Conservation (phyloP, 1,140 invertebrate species). For the Pristionchus pacificus region DNA sequence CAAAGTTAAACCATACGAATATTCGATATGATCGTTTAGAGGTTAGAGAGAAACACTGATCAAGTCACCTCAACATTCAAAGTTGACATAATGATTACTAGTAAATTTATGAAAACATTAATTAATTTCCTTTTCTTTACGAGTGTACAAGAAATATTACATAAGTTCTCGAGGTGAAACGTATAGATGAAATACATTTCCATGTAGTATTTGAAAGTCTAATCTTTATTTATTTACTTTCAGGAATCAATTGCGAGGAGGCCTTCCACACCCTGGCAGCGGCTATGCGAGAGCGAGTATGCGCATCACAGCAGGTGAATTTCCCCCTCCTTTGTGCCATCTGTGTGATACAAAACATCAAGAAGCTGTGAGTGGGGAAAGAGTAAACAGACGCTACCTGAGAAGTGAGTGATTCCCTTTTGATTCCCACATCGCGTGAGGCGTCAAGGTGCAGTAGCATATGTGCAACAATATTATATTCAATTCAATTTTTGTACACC, state of each 20-base stretch:
- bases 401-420: background rate
- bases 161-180: no score
- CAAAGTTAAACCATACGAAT: no score
- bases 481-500: background rate
- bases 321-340: conserved; percentile 1
- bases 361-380: background rate
- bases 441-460: background rate
- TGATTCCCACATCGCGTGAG: background rate
- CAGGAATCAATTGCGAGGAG: conserved; percentile 54
- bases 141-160: no score
- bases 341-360: conserved; percentile 8
- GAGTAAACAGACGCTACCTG: background rate
- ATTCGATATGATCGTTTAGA: no score
- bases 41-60: no score
- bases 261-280: conserved; percentile 51
- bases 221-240: no score
- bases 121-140: no score
- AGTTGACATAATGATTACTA: no score
- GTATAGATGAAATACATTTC: no score
- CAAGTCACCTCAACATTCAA: no score
- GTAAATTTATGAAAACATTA: no score
- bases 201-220: no score
- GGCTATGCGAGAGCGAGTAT: conserved; percentile 51
- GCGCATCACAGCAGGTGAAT: conserved; percentile 32
- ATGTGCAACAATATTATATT: background rate